phyloP scores from a whole-genome alignment of 2,888 invertebrate species.

The Erebia epiphron region DNA sequence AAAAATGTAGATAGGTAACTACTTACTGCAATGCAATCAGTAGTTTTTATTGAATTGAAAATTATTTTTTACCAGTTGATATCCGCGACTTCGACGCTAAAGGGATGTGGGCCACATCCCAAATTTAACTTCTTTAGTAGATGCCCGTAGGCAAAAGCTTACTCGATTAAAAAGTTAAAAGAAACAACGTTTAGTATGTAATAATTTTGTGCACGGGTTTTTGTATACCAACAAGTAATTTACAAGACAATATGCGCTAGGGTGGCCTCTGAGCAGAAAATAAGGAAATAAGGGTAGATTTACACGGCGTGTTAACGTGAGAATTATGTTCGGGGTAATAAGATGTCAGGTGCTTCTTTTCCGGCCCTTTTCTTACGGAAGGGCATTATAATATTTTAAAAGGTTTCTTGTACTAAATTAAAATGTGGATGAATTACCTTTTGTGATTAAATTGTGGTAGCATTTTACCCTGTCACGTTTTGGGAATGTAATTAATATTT shows the following conservation, averaged over 20 bases:
- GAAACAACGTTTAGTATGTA: slow-evolving; percentile 3
- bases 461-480: neutral
- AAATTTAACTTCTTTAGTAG: too few species aligned
- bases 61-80: too few species aligned
- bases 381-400: slow-evolving; percentile 15
- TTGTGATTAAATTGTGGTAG: slow-evolving; percentile 5
- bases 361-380: slow-evolving; percentile 19
- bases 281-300: slow-evolving; percentile 31
- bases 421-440: slow-evolving; percentile 12
- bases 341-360: slow-evolving; percentile 26
- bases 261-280: slow-evolving; percentile 21
- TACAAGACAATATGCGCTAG: slow-evolving; percentile 22
- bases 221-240: slow-evolving; percentile 22
- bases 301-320: slow-evolving; percentile 34
- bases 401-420: slow-evolving; percentile 19
- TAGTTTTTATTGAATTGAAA: too few species aligned
- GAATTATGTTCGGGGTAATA: slow-evolving; percentile 31
- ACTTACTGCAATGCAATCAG: too few species aligned
- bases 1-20: neutral
- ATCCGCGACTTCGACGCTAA: too few species aligned
- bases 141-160: too few species aligned
- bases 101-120: too few species aligned
- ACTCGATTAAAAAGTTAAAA: neutral
- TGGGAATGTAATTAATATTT: neutral
- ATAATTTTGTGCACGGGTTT: slow-evolving; percentile 17